Evolutionary conservation across 2,797 vertebrate species (phyloP).

Genomic region (Myripristis jacobus): DNA sequence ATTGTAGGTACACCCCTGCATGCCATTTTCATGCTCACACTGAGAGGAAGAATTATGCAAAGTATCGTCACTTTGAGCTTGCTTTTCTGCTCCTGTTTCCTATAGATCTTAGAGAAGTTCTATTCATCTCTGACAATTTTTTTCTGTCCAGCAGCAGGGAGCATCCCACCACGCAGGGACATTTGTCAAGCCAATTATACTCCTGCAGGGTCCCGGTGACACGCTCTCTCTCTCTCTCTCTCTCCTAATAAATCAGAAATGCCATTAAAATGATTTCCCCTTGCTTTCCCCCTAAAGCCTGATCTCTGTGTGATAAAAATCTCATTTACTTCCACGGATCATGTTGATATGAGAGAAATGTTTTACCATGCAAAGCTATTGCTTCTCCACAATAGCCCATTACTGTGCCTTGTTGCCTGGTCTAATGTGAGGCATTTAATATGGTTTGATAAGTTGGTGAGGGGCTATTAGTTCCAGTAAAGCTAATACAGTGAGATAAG

Average conservation of each 20-base stretch:
- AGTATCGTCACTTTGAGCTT: too few relatives aligned
- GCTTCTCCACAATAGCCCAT: constrained; percentile 16
- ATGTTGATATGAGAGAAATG: constrained; percentile 30
- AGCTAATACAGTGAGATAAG: neutral
- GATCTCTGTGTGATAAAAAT: constrained; percentile 58
- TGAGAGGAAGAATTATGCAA: neutral
- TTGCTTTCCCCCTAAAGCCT: constrained; percentile 15
- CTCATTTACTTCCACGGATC: constrained; percentile 31
- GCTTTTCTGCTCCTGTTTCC: neutral
- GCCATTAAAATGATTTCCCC: constrained; percentile 36
- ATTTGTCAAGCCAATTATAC: constrained; percentile 37
- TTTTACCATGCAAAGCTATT: constrained; percentile 14
- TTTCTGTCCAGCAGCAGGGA: neutral
- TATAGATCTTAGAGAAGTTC: neutral
- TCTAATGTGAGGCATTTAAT: constrained; percentile 27
- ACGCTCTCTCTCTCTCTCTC: neutral
- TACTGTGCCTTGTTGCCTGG: constrained; percentile 7
- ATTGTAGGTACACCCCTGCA: too few relatives aligned
- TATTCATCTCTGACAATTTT: too few relatives aligned
- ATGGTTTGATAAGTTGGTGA: constrained; percentile 22
- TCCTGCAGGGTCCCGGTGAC: neutral
- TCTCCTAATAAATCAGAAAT: constrained; percentile 50
- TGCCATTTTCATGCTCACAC: too few relatives aligned
- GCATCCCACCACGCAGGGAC: neutral
- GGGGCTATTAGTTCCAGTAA: constrained; percentile 26